phyloP scores from a whole-genome alignment of 2,888 invertebrate species.

The Amaurobius ferox region DNA sequence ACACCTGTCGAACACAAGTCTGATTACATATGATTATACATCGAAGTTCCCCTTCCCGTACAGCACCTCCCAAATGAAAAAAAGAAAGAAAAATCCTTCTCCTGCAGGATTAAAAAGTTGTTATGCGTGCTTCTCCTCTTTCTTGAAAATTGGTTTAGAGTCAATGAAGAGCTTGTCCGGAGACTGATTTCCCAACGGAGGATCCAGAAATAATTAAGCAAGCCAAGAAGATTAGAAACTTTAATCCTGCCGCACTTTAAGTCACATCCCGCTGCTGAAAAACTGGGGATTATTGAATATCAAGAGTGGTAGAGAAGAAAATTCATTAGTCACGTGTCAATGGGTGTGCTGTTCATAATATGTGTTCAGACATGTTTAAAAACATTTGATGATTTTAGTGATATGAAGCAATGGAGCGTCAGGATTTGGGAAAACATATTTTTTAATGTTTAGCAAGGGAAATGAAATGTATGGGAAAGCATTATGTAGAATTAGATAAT shows the following conservation, averaged over 20 bases:
- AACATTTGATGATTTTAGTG: neutral
- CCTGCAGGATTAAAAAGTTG: neutral
- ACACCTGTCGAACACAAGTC: neutral
- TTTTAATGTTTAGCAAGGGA: no score
- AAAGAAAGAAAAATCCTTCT: neutral
- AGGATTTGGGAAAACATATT: neutral
- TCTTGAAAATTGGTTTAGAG: slow-evolving; percentile 12
- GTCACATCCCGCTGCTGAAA: neutral
- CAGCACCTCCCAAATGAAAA: neutral
- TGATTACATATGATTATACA: neutral
- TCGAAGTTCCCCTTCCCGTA: no score
- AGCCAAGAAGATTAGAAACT: slow-evolving; percentile 50
- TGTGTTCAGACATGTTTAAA: slow-evolving; percentile 1
- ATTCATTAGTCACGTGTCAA: neutral
- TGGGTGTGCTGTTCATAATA: neutral
- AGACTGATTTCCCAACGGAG: slow-evolving; percentile 51
- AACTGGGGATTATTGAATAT: neutral
- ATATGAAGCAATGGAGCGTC: neutral
- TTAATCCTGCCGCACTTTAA: slow-evolving; percentile 40
- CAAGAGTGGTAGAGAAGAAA: neutral
- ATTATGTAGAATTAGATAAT: no score
- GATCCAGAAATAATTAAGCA: slow-evolving; percentile 58
- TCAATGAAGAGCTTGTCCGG: slow-evolving; percentile 24
- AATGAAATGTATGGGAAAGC: no score
- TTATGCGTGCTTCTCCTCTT: neutral